These are phyloP conservation scores for Cephalopholis sonnerati DNA, from an alignment of 2,113 vertebrate genomes.

Conservation along the genomic window DNA sequence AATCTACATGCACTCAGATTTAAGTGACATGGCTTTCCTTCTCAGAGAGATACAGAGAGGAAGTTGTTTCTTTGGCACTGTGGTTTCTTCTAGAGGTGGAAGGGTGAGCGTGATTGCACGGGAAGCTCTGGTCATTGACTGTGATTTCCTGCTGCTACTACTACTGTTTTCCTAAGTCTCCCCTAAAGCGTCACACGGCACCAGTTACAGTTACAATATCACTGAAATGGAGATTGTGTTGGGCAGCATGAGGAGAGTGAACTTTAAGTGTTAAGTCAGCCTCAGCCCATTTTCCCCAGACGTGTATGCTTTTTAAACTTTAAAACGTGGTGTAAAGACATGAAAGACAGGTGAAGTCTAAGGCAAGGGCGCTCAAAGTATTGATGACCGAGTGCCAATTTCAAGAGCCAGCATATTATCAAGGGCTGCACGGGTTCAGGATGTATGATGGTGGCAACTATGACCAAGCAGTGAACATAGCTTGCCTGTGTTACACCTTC, in stretches of 20 bases:
- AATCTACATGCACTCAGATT: conserved; percentile 12
- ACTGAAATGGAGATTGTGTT: conserved; percentile 19
- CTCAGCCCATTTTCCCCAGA: background rate
- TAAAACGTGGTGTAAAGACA: background rate
- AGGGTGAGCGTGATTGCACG: conserved; percentile 74
- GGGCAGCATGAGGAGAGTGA: background rate
- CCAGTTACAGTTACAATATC: conserved; percentile 28
- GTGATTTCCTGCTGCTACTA: conserved; percentile 85
- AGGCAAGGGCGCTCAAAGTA: background rate
- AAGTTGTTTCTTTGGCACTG: conserved; percentile 64
- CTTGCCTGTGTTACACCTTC: no score
- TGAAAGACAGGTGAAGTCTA: conserved; percentile 5
- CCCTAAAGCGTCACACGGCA: conserved; percentile 54
- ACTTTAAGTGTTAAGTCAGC: background rate
- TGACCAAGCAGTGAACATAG: no score
- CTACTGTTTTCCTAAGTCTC: conserved; percentile 80
- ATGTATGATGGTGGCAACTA: no score
- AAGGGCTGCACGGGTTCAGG: no score
- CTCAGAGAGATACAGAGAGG: conserved; percentile 57
- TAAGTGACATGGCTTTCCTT: conserved; percentile 38
- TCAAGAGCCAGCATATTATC: no score
- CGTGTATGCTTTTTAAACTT: conserved; percentile 16
- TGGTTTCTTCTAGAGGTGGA: conserved; percentile 66
- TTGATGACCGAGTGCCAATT: no score
- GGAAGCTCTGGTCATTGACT: conserved; percentile 82